A percentile compares a stretch with the other conserved stretches of the same genome.
Evolutionary conservation across 2,888 invertebrate species (phyloP).

Genomic region (Nemurella pictetii): DNA sequence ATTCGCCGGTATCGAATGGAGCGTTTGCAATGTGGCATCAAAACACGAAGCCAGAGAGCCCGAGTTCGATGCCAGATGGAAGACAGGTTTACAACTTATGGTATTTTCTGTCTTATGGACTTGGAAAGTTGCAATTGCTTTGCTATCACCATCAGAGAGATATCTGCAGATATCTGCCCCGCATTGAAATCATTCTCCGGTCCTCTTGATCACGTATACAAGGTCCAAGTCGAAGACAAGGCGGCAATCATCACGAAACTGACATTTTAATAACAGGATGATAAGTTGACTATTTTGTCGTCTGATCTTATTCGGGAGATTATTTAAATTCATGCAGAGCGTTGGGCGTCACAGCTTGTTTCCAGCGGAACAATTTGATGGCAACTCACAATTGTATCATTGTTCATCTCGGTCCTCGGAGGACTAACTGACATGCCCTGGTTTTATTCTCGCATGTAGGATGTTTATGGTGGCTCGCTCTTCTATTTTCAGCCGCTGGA

Average conservation of each 20-base stretch:
- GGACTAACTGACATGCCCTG: neutral
- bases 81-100: neutral
- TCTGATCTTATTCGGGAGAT: constrained; percentile 10
- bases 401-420: neutral
- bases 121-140: neutral
- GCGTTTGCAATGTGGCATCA: neutral
- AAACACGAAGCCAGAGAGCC: neutral
- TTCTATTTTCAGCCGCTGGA: neutral
- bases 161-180: neutral
- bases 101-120: neutral
- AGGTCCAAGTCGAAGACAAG: neutral
- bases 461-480: neutral
- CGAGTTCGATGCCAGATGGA: neutral
- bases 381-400: neutral
- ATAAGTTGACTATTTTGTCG: constrained; percentile 10
- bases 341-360: constrained; percentile 7
- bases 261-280: constrained; percentile 10
- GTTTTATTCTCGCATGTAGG: neutral
- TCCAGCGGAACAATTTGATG: neutral
- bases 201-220: neutral
- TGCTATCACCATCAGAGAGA: neutral
- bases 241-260: constrained; percentile 10
- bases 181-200: neutral
- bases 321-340: constrained; percentile 17
- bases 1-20: neutral